phyloP scores from a whole-genome alignment of 2,113 vertebrate species.

The Burhinus oedicnemus region DNA sequence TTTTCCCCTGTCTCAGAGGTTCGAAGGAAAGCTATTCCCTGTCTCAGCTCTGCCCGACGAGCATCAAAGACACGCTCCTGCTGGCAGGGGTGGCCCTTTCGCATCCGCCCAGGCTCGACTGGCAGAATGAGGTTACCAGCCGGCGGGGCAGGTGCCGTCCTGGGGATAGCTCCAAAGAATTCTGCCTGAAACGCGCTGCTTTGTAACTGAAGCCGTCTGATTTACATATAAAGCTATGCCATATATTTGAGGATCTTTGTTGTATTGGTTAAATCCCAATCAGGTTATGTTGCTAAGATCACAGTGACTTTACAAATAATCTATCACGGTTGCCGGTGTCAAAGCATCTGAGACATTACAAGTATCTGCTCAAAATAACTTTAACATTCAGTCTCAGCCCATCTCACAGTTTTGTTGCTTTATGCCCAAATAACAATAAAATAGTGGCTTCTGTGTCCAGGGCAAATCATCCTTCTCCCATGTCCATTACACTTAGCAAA shows the following conservation, averaged over 20 bases:
- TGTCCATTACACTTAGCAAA: background rate
- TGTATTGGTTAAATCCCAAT: background rate
- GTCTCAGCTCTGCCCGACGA: background rate
- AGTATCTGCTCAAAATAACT: background rate
- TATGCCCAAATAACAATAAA: background rate
- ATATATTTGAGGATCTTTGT: background rate
- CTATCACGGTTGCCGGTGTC: background rate
- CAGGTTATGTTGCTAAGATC: background rate
- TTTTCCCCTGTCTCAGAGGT: background rate
- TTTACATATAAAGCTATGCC: background rate
- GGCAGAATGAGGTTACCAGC: background rate
- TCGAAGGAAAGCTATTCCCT: background rate
- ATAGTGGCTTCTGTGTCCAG: background rate
- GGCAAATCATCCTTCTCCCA: background rate
- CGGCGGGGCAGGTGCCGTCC: background rate
- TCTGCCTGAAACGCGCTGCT: accelerated
- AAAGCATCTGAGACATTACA: background rate
- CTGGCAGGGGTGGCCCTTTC: background rate
- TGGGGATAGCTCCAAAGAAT: background rate
- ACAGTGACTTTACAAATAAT: background rate
- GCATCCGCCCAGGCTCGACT: background rate
- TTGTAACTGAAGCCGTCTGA: background rate
- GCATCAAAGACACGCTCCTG: background rate
- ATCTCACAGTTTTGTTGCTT: background rate
- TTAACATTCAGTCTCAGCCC: background rate